A percentile compares a stretch with the other conserved stretches of the same genome.
Conservation (phyloP, 2,797 vertebrate species). For the Mycteria americana region DNA sequence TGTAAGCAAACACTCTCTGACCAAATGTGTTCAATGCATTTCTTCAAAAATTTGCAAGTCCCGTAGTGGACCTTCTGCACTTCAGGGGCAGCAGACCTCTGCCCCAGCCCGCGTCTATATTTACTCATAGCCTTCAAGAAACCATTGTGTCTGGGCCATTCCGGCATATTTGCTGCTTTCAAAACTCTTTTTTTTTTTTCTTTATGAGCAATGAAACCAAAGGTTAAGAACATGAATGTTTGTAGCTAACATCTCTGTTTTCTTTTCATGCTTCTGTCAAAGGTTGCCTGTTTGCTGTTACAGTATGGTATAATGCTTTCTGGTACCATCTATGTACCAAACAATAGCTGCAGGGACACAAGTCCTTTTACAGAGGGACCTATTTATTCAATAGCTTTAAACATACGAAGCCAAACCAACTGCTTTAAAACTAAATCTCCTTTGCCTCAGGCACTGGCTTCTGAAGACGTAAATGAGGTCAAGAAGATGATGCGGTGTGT, state of each 20-base stretch:
- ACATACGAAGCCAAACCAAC: background rate
- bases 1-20: background rate
- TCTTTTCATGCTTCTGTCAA: background rate
- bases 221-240: background rate
- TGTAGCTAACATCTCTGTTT: background rate
- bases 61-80: background rate
- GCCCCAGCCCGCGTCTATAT: background rate
- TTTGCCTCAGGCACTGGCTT: background rate
- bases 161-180: background rate
- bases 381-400: background rate
- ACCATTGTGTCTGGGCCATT: background rate
- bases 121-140: background rate
- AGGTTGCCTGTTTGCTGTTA: background rate
- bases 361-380: background rate
- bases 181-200: background rate
- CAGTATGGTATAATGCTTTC: background rate
- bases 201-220: background rate
- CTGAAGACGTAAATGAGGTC: slow-evolving; percentile 20
- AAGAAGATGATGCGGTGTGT: background rate
- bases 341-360: background rate
- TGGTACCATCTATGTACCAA: background rate
- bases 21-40: background rate
- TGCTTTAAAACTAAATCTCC: slow-evolving; percentile 1
- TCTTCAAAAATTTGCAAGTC: background rate
- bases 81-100: background rate